Percentiles rank a stretch among this genome's conserved stretches.
phyloP scores from a whole-genome alignment of 64 coral and sea anemone genomes.

The Actinia tenebrosa region DNA sequence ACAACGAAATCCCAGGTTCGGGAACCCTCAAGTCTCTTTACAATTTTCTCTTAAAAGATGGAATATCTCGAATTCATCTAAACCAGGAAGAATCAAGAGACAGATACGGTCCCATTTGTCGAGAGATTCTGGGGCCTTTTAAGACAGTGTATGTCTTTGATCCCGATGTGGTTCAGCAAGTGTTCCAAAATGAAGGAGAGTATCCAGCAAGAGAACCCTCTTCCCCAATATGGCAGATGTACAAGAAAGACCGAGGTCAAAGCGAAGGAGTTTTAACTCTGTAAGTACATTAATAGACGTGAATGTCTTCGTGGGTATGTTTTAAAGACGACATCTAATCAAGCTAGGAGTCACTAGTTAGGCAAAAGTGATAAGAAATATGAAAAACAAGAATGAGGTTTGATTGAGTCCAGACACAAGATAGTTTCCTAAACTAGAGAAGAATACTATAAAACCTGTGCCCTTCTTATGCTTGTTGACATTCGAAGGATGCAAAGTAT shows the following conservation, averaged over 20 bases:
- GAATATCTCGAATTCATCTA: constrained; percentile 23
- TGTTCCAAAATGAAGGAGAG: constrained; percentile 71
- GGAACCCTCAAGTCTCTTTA: constrained; percentile 35
- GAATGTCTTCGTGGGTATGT: neutral
- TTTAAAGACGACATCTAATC: no score
- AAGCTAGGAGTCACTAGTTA: no score
- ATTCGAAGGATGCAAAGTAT: no score
- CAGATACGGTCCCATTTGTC: constrained; percentile 45
- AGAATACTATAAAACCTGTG: no score
- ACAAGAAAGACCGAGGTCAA: constrained; percentile 39
- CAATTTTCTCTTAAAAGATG: neutral
- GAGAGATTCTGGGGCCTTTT: constrained; percentile 33
- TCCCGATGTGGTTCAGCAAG: constrained; percentile 37
- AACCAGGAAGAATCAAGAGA: constrained; percentile 31
- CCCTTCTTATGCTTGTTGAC: no score
- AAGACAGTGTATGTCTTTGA: constrained; percentile 42
- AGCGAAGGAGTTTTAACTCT: constrained; percentile 31
- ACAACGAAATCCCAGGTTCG: constrained; percentile 49
- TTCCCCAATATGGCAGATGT: constrained; percentile 34
- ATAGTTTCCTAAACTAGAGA: no score
- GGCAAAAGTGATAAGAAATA: no score
- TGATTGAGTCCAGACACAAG: no score
- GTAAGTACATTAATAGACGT: constrained; percentile 33
- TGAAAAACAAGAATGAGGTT: no score
- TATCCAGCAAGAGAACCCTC: constrained; percentile 45